Evolutionary conservation across 1,140 invertebrate genomes (phyloP).

Genomic region (Caenorhabditis briggsae): DNA sequence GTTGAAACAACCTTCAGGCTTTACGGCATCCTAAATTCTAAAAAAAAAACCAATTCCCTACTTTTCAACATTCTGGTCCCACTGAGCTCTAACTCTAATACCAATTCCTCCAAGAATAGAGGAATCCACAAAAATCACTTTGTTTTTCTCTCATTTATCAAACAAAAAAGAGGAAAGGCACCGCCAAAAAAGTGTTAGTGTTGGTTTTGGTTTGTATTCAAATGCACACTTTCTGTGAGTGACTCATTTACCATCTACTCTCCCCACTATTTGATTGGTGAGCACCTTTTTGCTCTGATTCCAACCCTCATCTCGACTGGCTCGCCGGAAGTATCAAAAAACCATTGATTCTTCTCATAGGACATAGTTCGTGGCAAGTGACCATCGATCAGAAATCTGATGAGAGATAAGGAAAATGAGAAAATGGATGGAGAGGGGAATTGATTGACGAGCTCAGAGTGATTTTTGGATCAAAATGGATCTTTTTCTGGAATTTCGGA

Average conservation of each 20-base stretch:
- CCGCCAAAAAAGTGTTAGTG: no score
- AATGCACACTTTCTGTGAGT: background rate
- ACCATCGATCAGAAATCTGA: slow-evolving; percentile 45
- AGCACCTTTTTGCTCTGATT: background rate
- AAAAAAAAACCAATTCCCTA: no score
- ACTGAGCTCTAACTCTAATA: no score
- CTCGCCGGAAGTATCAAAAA: slow-evolving; percentile 4
- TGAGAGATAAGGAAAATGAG: background rate
- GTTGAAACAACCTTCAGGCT: no score
- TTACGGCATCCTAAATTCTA: no score
- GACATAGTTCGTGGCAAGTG: slow-evolving; percentile 20
- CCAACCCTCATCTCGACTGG: background rate
- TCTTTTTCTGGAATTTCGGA: no score
- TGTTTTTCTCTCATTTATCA: background rate
- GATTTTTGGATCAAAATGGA: no score
- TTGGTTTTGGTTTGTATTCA: background rate
- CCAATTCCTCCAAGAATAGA: no score
- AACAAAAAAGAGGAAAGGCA: background rate
- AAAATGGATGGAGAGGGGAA: background rate
- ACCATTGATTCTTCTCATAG: background rate
- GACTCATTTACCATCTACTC: background rate
- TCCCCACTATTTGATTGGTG: background rate
- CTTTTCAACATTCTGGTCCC: no score
- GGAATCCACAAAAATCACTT: background rate
- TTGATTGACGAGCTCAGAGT: slow-evolving; percentile 1